Evolutionary conservation across 2,113 vertebrate genomes (phyloP), one percentile per base, ranked within the genome.

Genomic region (Channa argus): DNA sequence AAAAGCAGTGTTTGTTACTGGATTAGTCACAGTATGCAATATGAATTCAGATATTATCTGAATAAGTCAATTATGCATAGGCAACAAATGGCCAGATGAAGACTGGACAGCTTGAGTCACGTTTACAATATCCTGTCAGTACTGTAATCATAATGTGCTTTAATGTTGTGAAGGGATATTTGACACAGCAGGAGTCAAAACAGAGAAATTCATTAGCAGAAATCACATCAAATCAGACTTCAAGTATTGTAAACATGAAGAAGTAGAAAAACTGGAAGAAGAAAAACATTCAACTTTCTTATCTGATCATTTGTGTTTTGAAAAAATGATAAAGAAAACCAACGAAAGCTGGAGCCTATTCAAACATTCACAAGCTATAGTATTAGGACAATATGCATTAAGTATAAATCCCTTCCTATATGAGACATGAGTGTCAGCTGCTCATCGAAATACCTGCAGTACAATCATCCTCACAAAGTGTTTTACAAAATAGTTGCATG

Each of bases 221-320:
- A 24, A 24, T 24, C 24, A 24, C 24, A 24, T 41, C 13, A 71
- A 51, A 74, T 10, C 43, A 52, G 14, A 68, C 68, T 74, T 80
- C 70, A 85, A 78, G 78, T 81, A 58, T 58, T 24, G 9, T 34
- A 24, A 37, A 43, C 5, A 63, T 45, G 53, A 70, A 8, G 8
- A 14, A 38, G 33, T 34, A 33, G 8, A 2, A 11, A 4, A 41
- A 54, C n/a, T 0, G 38, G 44, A 53, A 58, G 46, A 15, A 9
- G 4, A 52, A 39, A 78, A 39, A 47, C 5, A 74, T 53, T 36
- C 8, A 15, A 45, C 6, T 39, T 5, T 39, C 2, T 51, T n/a
- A 44, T 43, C 41, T 14, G 34, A 7, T 1, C 2, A 5, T 6
- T 37, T 49, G 3, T 38, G 10, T 12, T 51, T 50, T 60, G 2